Evolutionary conservation across 2,113 vertebrate species (phyloP), one percentile per base, ranked within the genome.

Genomic region (Syngnathus floridae): DNA sequence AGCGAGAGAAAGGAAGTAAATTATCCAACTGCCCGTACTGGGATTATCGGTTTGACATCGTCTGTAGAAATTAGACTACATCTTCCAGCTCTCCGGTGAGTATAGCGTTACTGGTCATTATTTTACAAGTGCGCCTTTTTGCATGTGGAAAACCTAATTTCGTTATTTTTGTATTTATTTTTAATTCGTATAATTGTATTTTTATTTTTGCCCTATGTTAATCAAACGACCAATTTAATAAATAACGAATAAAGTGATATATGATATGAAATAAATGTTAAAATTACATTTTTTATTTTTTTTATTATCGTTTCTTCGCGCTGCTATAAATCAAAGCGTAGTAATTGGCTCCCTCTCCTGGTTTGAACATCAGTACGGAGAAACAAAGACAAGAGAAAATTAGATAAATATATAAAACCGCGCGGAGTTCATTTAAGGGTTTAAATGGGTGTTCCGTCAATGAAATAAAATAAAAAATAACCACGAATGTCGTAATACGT

Each of bases 321-420:
- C 48, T 48, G 64, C 62, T 68, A 12, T 48, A 49, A 6, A 59
- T 62, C 73, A 85, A 82, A 75, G 35, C 80, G 68, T 79, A 82
- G 84, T 64, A 81, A 68, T 81, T 90, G 88, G 84, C 90, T 87
- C 90, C 89, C 88, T 87, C 89, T 90, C 80, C 85, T 88, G 90
- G 85, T 61, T 75, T 76, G 64, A 59, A 71, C 71, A 68, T n/a
- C 69, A 73, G 48, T 12, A 49, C 31, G 7, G 46, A 58, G 40
- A 11, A 13, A 26, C 43, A 35, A 45, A 43, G 26, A 22, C 22
- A 22, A 22, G 19, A 64, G 31, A 49, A 51, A 21, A 38, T 6
- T 2, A 6, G 31, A 7, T 14, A 31, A 31, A 55, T 55, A 12
- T 16, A 13, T 5, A 41, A 41, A 13, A 22, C 35, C 13, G 6